A percentile compares a stretch with the other conserved stretches of the same genome.
phyloP scores from a whole-genome alignment of 2,888 invertebrate species.

The Chloroclysta siterata region DNA sequence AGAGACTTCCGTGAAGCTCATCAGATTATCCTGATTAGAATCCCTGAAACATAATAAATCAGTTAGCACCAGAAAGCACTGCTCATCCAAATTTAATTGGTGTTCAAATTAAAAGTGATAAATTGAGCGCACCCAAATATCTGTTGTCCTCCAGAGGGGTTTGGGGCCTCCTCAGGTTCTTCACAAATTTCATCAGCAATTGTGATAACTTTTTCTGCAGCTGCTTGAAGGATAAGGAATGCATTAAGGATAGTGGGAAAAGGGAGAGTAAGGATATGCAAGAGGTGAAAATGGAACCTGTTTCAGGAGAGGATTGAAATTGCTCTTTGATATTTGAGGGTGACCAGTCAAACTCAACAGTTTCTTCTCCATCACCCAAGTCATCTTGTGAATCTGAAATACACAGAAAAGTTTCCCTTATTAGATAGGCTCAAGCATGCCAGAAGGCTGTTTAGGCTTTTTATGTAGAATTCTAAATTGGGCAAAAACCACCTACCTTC shows the following conservation, averaged over 20 bases:
- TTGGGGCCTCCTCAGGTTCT: constrained; percentile 9
- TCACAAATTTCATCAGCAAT: constrained; percentile 8
- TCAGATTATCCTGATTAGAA: constrained; percentile 56
- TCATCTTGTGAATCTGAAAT: constrained; percentile 66
- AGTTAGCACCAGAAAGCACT: neutral
- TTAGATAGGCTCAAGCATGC: neutral
- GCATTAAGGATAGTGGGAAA: constrained; percentile 36
- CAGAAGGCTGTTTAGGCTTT: no score
- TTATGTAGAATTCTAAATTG: no score
- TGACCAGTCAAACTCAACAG: constrained; percentile 68
- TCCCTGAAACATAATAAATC: constrained; percentile 52
- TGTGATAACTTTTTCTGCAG: constrained; percentile 12
- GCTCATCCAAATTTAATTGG: no score
- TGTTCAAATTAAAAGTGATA: neutral
- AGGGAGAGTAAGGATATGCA: constrained; percentile 39
- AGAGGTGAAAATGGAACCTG: constrained; percentile 54
- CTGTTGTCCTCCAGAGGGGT: constrained; percentile 21
- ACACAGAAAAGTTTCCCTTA: neutral
- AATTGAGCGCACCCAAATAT: constrained; percentile 34
- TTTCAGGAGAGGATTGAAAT: constrained; percentile 44
- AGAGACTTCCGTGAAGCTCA: constrained; percentile 62
- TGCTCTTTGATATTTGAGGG: constrained; percentile 51
- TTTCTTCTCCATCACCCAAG: constrained; percentile 69
- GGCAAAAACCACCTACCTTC: constrained; percentile 49
- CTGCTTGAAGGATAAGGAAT: constrained; percentile 43